These are phyloP conservation scores for Chalcosyrphus nemorum DNA, from an alignment of 2,888 invertebrate species.

Conservation along the genomic window DNA sequence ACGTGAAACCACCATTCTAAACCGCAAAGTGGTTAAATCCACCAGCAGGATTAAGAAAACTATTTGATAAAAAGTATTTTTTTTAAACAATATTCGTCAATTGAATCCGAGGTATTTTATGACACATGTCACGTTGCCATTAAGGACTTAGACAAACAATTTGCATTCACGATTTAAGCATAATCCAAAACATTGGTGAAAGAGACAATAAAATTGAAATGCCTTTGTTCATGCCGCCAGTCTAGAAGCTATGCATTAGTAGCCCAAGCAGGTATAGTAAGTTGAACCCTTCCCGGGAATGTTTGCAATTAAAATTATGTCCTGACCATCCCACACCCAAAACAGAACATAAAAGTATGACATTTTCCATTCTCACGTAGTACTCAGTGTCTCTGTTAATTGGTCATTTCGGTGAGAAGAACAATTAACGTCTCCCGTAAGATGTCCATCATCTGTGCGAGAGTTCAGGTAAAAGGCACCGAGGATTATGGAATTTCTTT, in stretches of 20 bases:
- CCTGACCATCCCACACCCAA: slow-evolving; percentile 73
- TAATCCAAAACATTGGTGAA: slow-evolving; percentile 54
- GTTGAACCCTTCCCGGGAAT: slow-evolving; percentile 68
- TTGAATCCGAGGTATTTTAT: slow-evolving; percentile 16
- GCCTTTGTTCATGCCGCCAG: slow-evolving; percentile 29
- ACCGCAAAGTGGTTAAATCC: too few relatives aligned
- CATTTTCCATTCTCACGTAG: slow-evolving; percentile 2
- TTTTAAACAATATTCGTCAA: background rate
- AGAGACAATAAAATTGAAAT: slow-evolving; percentile 23
- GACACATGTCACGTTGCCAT: slow-evolving; percentile 5
- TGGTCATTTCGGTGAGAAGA: slow-evolving; percentile 57
- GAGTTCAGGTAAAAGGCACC: slow-evolving; percentile 39
- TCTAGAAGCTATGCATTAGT: background rate
- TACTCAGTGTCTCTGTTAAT: slow-evolving; percentile 42
- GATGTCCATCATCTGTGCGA: slow-evolving; percentile 53
- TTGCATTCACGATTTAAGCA: slow-evolving; percentile 41
- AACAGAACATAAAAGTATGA: slow-evolving; percentile 67
- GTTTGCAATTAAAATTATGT: slow-evolving; percentile 75
- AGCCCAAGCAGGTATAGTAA: slow-evolving; percentile 9
- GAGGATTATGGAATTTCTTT: slow-evolving; percentile 52
- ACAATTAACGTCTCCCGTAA: slow-evolving; percentile 43
- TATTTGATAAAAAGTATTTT: too few relatives aligned
- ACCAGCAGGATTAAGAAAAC: too few relatives aligned
- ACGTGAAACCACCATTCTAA: too few relatives aligned
- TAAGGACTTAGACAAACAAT: slow-evolving; percentile 41